Percentiles rank a stretch among this genome's conserved stretches.
These are phyloP conservation scores for Phymanthus crucifer DNA, from an alignment of 92 coral and sea anemone genomes.

Conservation along the genomic window DNA sequence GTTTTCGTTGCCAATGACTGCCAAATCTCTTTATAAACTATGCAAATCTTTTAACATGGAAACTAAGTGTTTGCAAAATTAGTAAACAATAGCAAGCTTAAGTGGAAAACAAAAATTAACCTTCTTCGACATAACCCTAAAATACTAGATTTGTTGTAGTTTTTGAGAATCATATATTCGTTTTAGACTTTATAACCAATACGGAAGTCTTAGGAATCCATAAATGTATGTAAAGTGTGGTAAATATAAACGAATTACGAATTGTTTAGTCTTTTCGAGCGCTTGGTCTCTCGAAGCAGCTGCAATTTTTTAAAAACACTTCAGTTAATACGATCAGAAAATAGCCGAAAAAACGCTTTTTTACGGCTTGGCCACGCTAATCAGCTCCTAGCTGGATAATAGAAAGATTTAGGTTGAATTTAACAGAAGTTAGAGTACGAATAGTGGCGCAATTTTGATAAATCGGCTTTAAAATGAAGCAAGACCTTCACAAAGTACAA, in stretches of 20 bases:
- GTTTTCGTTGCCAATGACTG: not conserved
- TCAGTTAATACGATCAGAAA: not conserved
- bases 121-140: too few species aligned
- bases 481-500: not conserved
- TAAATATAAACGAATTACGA: not conserved
- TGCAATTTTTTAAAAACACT: not conserved
- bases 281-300: constrained; percentile 2
- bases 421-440: not conserved
- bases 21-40: not conserved
- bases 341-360: not conserved
- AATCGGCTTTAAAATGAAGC: not conserved
- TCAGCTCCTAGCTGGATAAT: not conserved
- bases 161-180: not conserved
- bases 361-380: not conserved
- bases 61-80: not conserved
- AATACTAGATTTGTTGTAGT: not conserved
- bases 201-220: not conserved
- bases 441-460: not conserved
- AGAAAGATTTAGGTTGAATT: not conserved
- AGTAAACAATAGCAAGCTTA: not conserved
- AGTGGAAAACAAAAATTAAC: not conserved
- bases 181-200: not conserved
- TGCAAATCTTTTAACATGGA: not conserved
- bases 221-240: not conserved
- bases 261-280: constrained; percentile 3